Evolutionary conservation across 2,113 vertebrate genomes (phyloP).

Genomic region (Turnix velox): DNA sequence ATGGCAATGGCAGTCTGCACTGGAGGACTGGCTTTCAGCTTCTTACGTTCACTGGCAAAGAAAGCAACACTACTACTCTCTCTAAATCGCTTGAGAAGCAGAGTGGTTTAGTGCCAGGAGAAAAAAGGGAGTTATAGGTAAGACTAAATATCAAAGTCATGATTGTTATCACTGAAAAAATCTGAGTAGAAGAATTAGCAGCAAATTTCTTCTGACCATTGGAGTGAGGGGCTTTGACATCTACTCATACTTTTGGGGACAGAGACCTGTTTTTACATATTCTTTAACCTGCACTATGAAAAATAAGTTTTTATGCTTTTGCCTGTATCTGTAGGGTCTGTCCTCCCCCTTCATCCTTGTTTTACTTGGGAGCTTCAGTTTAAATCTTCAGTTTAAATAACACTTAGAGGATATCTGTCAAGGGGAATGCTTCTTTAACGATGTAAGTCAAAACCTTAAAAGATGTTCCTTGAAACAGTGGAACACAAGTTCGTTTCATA

Average conservation of each 20-base stretch:
- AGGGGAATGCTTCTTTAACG: background rate
- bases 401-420: background rate
- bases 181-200: background rate
- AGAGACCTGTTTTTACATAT: background rate
- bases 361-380: background rate
- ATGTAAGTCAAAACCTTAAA: background rate
- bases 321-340: background rate
- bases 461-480: background rate
- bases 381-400: background rate
- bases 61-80: background rate
- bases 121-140: background rate
- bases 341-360: background rate
- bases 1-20: rapidly evolving
- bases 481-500: background rate
- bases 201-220: background rate
- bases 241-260: background rate
- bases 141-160: background rate
- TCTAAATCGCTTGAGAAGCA: background rate
- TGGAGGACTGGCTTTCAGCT: background rate
- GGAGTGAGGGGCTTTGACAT: background rate
- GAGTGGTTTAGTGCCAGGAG: background rate
- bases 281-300: background rate
- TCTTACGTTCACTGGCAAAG: background rate
- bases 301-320: background rate
- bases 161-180: background rate